A percentile compares a stretch with the other conserved stretches of the same genome.
phyloP scores from a whole-genome alignment of 2,888 invertebrate genomes.

The Nomada goodeniana region DNA sequence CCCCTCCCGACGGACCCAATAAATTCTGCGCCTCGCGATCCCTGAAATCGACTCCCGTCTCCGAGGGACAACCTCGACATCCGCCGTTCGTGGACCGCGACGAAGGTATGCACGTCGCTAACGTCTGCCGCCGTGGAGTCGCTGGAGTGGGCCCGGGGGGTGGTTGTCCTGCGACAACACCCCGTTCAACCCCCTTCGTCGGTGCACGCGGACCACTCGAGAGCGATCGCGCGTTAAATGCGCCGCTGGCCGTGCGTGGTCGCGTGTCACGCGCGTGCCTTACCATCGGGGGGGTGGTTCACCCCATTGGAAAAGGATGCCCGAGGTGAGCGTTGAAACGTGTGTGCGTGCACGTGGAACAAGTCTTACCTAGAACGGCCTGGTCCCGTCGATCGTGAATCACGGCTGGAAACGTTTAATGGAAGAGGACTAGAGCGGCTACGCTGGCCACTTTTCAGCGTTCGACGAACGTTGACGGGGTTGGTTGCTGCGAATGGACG shows the following conservation, averaged over 20 bases:
- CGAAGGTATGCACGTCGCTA: slow-evolving; percentile 7
- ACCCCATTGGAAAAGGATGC: slow-evolving; percentile 42
- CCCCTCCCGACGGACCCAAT: slow-evolving; percentile 5
- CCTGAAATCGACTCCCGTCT: slow-evolving; percentile 49
- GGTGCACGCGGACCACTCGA: slow-evolving; percentile 76
- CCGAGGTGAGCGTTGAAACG: slow-evolving; percentile 28
- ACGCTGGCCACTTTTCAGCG: slow-evolving; percentile 64
- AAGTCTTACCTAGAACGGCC: slow-evolving; percentile 49
- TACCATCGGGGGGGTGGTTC: slow-evolving; percentile 46
- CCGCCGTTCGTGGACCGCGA: slow-evolving; percentile 24
- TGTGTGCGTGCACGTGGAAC: not conserved
- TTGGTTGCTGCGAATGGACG: not conserved
- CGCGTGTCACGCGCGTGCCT: slow-evolving; percentile 80
- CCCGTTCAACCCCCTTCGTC: slow-evolving; percentile 54
- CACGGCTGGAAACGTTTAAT: slow-evolving; percentile 67
- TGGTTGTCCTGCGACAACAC: slow-evolving; percentile 24
- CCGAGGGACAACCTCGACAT: slow-evolving; percentile 11
- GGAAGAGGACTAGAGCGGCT: slow-evolving; percentile 28
- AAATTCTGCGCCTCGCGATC: slow-evolving; percentile 35
- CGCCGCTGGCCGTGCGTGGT: slow-evolving; percentile 79
- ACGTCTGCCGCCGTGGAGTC: slow-evolving; percentile 18
- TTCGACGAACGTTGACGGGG: slow-evolving; percentile 36
- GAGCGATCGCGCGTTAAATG: slow-evolving; percentile 83
- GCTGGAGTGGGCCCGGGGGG: not conserved
- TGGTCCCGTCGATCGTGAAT: slow-evolving; percentile 66